Evolutionary conservation across 2,797 vertebrate genomes (phyloP).

Genomic region (Falco peregrinus): DNA sequence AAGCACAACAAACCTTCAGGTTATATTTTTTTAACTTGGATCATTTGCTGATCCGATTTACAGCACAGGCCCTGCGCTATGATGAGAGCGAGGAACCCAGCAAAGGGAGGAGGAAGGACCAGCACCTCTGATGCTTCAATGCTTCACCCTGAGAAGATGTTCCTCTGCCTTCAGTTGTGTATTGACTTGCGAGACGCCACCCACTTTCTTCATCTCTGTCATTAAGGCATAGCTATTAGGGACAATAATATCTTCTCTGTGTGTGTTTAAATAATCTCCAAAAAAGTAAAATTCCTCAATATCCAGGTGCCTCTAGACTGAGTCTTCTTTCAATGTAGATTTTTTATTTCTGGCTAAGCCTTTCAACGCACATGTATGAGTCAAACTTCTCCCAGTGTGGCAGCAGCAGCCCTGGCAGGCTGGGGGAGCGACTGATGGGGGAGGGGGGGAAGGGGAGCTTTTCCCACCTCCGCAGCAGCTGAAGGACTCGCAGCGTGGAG

Average conservation of each 20-base stretch:
- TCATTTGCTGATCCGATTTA: background rate
- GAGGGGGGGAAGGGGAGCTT: too few relatives aligned
- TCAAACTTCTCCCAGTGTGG: background rate
- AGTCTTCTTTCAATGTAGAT: background rate
- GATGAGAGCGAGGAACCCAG: background rate
- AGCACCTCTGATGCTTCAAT: background rate
- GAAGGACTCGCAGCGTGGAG: background rate
- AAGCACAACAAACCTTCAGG: conserved; percentile 13
- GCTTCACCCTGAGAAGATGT: background rate
- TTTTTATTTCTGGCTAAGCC: background rate
- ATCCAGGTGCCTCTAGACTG: background rate
- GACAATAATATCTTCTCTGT: background rate
- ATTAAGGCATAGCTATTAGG: background rate
- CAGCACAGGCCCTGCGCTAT: background rate
- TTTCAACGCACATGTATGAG: background rate
- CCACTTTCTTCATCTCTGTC: background rate
- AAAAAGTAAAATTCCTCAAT: background rate
- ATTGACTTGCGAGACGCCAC: background rate
- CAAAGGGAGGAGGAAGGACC: background rate
- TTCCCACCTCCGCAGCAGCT: background rate
- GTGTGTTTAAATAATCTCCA: background rate
- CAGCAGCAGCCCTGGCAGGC: background rate
- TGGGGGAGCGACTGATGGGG: background rate
- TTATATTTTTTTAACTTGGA: background rate
- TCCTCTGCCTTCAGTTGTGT: background rate